Base-by-base conservation (phyloP, 2,888 invertebrate genomes). In the Aelia acuminata region DNA sequence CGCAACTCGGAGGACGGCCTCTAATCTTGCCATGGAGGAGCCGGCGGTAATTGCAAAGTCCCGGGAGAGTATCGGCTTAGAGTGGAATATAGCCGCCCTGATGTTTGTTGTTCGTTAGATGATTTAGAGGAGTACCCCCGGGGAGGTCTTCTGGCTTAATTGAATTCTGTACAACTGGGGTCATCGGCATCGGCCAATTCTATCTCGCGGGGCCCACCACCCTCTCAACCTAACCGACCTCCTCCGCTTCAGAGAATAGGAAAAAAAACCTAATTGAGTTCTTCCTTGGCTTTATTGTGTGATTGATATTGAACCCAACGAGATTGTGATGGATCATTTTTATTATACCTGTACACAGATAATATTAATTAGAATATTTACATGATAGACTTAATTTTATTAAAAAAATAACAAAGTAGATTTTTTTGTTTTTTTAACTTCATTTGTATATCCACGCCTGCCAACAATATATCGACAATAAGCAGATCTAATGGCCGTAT, bases 71-170 rank as follows among this genome's bases (percentile, higher is more conserved):
- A 70, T 70, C 63, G 63, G 63, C 63, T 35, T 35, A 35, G 63
- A 70, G 63, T 70, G 63, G 63, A 70, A 70, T 70, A 70, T 70
- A 70, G 35, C 63, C 63, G 63, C 7, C 63, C 63, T 70, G 31
- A 70, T 70, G 63, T 70, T 70, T 70, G 63, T 70, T 70, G 63
- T 70, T 70, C 63, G 63, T 70, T 70, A 70, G 63, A 70, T 70
- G 63, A 70, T 70, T 70, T 70, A 70, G 63, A 18, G 63, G 31
- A 70, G 63, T 31, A 70, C 63, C 63, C 63, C 63, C 31, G 35
- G 63, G 63, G 18, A 70, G 63, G 35, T 70, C 63, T 70, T 70
- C 63, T 1, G 63, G 63, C 63, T 70, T 70, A 70, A 70, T 70
- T 70, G 63, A 70, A 70, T 70, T 70, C 63, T 70, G 63, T 70